Conservation (phyloP, 2,113 vertebrate species). For the Alligator sinensis region DNA sequence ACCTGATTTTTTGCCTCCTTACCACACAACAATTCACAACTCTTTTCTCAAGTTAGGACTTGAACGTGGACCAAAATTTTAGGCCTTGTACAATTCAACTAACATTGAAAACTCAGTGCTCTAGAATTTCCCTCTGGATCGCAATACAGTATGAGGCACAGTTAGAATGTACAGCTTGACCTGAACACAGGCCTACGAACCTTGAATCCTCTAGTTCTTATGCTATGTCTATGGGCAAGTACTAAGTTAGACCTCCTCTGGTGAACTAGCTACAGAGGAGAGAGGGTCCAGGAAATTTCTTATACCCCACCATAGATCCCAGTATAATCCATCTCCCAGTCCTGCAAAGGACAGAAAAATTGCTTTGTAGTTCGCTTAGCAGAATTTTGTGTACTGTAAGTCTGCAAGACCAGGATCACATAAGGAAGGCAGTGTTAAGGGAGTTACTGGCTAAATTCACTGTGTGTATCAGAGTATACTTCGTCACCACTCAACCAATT, state of each 20-base stretch:
- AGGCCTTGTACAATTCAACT: background rate
- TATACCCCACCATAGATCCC: background rate
- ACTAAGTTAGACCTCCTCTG: background rate
- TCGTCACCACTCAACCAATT: too few species aligned
- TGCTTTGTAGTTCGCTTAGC: background rate
- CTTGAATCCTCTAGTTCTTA: background rate
- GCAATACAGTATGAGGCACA: background rate
- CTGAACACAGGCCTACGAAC: background rate
- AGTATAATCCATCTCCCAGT: background rate
- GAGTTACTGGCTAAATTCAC: background rate
- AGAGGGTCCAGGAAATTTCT: background rate
- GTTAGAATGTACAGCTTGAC: background rate
- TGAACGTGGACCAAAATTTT: background rate
- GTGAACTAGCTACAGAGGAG: background rate
- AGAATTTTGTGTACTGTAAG: background rate
- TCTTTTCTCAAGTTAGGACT: background rate
- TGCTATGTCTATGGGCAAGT: background rate
- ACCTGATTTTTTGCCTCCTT: background rate
- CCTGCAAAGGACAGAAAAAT: background rate
- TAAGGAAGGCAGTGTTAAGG: background rate
- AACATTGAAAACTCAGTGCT: background rate
- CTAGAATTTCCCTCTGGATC: background rate
- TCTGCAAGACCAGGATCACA: background rate
- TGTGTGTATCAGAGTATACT: background rate
- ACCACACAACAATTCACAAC: too few species aligned